Conservation (phyloP, 2,797 vertebrate genomes). For the Gallinago solitaria region DNA sequence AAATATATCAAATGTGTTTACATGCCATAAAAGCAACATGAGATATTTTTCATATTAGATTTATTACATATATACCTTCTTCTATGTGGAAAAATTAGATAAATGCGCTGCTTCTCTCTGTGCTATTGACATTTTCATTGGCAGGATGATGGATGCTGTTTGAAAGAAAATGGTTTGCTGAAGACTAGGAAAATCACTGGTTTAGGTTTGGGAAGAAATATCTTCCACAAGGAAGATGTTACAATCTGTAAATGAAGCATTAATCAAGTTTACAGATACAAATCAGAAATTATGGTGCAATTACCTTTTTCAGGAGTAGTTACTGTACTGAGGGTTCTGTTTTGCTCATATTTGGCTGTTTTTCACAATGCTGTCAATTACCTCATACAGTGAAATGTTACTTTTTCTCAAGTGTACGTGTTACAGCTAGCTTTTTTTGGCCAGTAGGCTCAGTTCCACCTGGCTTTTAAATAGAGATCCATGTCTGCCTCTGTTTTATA, state of each 20-base stretch:
- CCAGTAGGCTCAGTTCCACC: background rate
- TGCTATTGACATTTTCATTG: constrained; percentile 40
- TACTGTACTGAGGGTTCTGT: background rate
- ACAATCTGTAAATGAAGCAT: background rate
- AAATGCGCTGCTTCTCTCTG: background rate
- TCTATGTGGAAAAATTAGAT: background rate
- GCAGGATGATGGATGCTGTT: constrained; percentile 26
- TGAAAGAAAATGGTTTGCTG: constrained; percentile 26
- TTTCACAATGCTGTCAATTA: background rate
- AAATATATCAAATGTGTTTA: constrained; percentile 42
- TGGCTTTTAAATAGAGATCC: background rate
- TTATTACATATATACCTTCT: constrained; percentile 3
- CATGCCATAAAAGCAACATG: background rate
- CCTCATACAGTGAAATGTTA: background rate
- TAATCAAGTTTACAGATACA: constrained; percentile 19
- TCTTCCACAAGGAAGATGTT: background rate
- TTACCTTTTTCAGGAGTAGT: constrained; percentile 12
- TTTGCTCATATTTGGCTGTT: background rate
- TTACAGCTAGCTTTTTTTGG: background rate
- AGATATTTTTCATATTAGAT: constrained; percentile 14
- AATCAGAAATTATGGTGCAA: background rate
- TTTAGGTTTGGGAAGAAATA: constrained; percentile 3
- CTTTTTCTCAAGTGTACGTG: background rate
- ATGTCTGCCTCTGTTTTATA: background rate
- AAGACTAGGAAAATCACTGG: background rate